These are phyloP conservation scores for Ellobius talpinus DNA, from an alignment of 2,113 vertebrate genomes.

Conservation along the genomic window DNA sequence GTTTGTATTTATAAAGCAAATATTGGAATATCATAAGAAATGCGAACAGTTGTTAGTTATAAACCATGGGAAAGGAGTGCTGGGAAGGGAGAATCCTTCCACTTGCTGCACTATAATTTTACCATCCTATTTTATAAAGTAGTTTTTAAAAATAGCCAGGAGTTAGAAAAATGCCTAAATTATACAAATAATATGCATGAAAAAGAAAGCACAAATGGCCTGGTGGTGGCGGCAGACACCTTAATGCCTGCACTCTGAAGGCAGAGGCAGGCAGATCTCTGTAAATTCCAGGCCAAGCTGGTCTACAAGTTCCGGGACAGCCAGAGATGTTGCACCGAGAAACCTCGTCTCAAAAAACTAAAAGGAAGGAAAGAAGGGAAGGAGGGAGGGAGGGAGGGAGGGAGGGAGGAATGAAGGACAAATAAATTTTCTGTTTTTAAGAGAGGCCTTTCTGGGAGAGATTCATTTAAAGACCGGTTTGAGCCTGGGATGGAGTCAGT, in stretches of 20 bases:
- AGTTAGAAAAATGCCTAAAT: not conserved
- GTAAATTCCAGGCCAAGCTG: no score
- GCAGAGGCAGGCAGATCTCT: no score
- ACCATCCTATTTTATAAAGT: not conserved
- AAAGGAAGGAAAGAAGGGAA: no score
- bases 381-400: no score
- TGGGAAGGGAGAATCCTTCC: not conserved
- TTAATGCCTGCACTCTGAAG: no score
- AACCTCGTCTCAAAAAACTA: no score
- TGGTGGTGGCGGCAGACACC: no score
- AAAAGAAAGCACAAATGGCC: not conserved
- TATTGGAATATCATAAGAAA: slow-evolving; percentile 14
- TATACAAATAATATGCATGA: not conserved
- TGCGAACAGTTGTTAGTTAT: not conserved
- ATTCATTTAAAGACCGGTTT: not conserved
- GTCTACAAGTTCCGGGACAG: no score
- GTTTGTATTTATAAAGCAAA: not conserved
- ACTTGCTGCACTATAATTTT: not conserved
- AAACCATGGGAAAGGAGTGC: not conserved
- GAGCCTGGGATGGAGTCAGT: not conserved
- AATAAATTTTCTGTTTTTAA: not conserved
- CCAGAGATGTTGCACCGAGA: no score
- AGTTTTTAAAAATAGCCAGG: not conserved
- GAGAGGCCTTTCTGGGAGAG: not conserved
- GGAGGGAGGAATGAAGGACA: no score